phyloP scores from a whole-genome alignment of 2,113 vertebrate genomes.

The Neotoma lepida region DNA sequence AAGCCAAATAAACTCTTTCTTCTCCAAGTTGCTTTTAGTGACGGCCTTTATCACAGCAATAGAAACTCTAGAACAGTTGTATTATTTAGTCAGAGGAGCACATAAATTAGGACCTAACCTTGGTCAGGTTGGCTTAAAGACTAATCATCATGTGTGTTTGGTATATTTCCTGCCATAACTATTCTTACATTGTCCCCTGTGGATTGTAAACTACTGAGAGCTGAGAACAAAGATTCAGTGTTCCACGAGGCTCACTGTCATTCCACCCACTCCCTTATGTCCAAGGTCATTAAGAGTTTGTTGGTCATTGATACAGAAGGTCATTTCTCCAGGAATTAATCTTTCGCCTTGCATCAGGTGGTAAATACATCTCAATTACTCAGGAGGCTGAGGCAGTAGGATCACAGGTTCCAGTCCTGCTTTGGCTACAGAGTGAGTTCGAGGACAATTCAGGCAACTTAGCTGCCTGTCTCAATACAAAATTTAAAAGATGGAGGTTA shows the following conservation, averaged over 20 bases:
- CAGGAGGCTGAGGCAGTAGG: neutral
- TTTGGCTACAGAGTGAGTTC: neutral
- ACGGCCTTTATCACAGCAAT: neutral
- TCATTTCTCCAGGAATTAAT: neutral
- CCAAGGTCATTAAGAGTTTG: neutral
- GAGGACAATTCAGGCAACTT: neutral
- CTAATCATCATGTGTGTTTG: neutral
- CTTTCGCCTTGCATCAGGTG: neutral
- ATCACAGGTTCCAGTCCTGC: neutral
- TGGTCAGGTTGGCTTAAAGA: constrained; percentile 8
- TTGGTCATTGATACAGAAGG: neutral
- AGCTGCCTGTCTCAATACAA: neutral
- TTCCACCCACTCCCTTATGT: neutral
- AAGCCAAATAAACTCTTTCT: neutral
- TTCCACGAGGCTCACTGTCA: neutral
- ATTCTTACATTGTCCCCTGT: neutral
- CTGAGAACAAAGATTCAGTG: neutral
- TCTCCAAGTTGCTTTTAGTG: neutral
- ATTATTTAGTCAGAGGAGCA: neutral
- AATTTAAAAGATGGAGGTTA: neutral
- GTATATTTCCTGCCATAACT: neutral
- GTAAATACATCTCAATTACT: neutral
- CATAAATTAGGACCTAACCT: neutral
- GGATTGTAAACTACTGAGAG: neutral
- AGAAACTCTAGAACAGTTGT: neutral